Conservation (phyloP, 1,140 invertebrate species). For the Drosophila lacertosa region DNA sequence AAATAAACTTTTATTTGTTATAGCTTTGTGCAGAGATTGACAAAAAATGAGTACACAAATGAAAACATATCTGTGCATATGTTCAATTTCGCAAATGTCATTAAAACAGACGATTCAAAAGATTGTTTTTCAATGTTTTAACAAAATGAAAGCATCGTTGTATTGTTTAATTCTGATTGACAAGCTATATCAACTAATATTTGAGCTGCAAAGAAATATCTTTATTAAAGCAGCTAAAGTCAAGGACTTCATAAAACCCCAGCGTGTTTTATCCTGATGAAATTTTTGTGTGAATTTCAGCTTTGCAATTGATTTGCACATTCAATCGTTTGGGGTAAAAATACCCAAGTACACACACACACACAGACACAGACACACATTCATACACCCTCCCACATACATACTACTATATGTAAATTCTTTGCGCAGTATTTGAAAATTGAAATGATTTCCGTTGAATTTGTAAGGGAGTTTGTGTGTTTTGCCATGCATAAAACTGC, state of each 20-base stretch:
- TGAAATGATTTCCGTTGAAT: conserved; percentile 75
- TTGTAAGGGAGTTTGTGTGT: conserved; percentile 59
- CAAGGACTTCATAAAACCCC: conserved; percentile 20
- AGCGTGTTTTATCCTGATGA: conserved; percentile 46
- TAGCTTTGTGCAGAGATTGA: conserved; percentile 49
- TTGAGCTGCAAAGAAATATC: neutral
- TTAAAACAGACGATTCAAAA: too few relatives aligned
- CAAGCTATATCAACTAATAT: neutral
- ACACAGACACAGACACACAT: conserved; percentile 19
- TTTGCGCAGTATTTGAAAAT: conserved; percentile 48
- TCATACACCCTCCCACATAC: conserved; percentile 1
- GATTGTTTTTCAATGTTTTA: conserved; percentile 19
- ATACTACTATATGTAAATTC: conserved; percentile 60
- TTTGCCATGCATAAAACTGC: conserved; percentile 72
- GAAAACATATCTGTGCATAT: conserved; percentile 18
- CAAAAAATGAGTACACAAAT: conserved; percentile 28
- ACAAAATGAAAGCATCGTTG: too few relatives aligned
- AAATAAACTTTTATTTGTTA: conserved; percentile 71
- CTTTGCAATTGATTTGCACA: conserved; percentile 47
- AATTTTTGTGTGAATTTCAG: conserved; percentile 52
- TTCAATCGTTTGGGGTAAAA: conserved; percentile 13
- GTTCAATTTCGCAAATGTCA: conserved; percentile 24
- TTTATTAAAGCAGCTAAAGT: conserved; percentile 19
- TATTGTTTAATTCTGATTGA: neutral
- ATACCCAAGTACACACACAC: conserved; percentile 6